Evolutionary conservation across 2,888 invertebrate species (phyloP), one percentile per base, ranked within the genome.

Genomic region (Myopa testacea): DNA sequence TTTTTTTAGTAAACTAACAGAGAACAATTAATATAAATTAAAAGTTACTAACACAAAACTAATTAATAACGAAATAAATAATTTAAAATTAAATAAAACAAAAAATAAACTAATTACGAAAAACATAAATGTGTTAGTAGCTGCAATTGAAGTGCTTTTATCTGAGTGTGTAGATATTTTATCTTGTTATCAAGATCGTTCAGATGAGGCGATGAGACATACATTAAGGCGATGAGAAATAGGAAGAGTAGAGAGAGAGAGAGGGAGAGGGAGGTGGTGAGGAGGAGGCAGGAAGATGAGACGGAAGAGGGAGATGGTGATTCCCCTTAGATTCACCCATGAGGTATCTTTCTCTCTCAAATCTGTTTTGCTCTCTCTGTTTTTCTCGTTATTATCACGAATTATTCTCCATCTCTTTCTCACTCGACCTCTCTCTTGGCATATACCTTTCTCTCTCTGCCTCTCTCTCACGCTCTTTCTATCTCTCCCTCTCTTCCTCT

Each of bases 61-160:
- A 45, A 45, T 45, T 45, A 45, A 45, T 45, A 45, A 26, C 60
- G n/a, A 69, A 76, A 63, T 58, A 63, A 58, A 58, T 63, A 38
- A 58, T 78, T 60, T 58, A 73, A 58, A 19, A 19, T 4, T 40
- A 62, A 62, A 40, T 40, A 45, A 73, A 38, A 63, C 19, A 7
- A 73, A 63, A 19, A 37, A 34, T n/a, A 71, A 58, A 75, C 34
- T 58, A 37, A 68, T 10, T 26, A 69, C 52, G 40, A 37, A 75
- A 67, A 62, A 10, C 10, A 62, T 62, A 7, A 26, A 26, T 0
- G 62, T 26, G 7, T 81, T 80, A 69, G 79, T 82, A 78, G 76
- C 72, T 71, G 79, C 79, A 79, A 82, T 79, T 80, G 65, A 82
- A 84, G 81, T 84, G 83, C 84, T 84, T 82, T 82, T 80, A 79